These are phyloP conservation scores for Neopipo cinnamomea DNA, from an alignment of 2,113 vertebrate species.

Conservation along the genomic window DNA sequence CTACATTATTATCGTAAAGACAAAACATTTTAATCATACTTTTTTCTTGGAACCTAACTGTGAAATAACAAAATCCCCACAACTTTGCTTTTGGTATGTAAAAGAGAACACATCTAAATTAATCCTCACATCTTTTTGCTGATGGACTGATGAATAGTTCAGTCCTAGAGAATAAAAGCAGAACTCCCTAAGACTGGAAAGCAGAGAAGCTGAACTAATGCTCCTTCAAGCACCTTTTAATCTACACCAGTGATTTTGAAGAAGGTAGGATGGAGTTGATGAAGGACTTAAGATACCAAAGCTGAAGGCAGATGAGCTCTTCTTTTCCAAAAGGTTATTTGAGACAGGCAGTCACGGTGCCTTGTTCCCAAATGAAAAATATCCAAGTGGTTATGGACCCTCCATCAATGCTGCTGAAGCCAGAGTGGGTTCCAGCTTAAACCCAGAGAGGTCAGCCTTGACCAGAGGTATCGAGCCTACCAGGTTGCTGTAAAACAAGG, in stretches of 20 bases:
- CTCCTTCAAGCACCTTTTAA: neutral
- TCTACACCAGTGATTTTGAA: neutral
- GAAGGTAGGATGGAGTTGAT: neutral
- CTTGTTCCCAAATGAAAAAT: neutral
- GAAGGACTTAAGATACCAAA: neutral
- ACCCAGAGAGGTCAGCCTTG: neutral
- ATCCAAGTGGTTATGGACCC: neutral
- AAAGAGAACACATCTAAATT: neutral
- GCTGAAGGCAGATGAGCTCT: neutral
- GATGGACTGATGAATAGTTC: neutral
- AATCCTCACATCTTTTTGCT: neutral
- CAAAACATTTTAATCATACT: neutral
- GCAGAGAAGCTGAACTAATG: neutral
- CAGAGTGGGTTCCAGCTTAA: neutral
- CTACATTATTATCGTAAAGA: neutral
- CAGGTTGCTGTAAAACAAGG: neutral
- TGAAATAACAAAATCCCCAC: neutral
- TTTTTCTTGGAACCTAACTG: neutral
- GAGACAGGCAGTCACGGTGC: neutral
- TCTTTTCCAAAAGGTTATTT: neutral
- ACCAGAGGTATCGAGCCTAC: rapidly evolving
- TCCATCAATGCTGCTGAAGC: neutral
- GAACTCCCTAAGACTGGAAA: neutral
- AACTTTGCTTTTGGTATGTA: neutral
- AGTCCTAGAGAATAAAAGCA: neutral